These are phyloP conservation scores for Xanthia togata DNA, from an alignment of 2,888 invertebrate genomes.

Conservation along the genomic window DNA sequence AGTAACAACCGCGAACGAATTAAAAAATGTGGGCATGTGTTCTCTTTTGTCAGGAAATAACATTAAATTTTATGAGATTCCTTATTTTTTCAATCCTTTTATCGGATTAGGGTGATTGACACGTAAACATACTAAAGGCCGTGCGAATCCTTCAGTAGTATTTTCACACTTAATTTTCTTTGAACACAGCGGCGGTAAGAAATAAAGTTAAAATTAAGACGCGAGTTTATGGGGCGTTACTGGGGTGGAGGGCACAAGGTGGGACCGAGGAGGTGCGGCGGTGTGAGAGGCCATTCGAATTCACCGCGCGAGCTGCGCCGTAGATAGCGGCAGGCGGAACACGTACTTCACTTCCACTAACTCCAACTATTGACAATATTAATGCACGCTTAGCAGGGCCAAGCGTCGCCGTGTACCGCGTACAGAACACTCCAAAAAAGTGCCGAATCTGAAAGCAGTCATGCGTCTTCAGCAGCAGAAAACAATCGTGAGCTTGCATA, in stretches of 20 bases:
- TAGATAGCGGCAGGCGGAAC: conserved; percentile 90
- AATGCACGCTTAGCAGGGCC: conserved; percentile 90
- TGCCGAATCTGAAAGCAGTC: conserved; percentile 50
- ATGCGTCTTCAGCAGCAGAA: conserved; percentile 6
- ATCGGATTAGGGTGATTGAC: conserved; percentile 55
- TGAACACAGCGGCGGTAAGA: conserved; percentile 88
- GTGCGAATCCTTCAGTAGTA: conserved; percentile 84
- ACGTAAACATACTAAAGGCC: conserved; percentile 75
- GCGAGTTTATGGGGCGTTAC: conserved; percentile 90
- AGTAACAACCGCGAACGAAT: conserved; percentile 4
- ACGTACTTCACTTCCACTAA: conserved; percentile 90
- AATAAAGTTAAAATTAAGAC: conserved; percentile 91
- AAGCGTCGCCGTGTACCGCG: conserved; percentile 84
- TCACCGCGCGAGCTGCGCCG: conserved; percentile 89
- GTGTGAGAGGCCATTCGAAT: conserved; percentile 88
- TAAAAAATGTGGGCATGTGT: conserved; percentile 9
- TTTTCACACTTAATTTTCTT: conserved; percentile 90
- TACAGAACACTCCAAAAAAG: conserved; percentile 80
- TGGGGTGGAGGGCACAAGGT: conserved; percentile 83
- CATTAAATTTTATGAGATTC: neutral
- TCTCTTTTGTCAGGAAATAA: conserved; percentile 18
- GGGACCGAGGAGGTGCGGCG: conserved; percentile 73
- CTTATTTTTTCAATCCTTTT: conserved; percentile 9
- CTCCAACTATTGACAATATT: conserved; percentile 91
- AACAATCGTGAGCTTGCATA: conserved; percentile 21